These are phyloP conservation scores for Brenthis ino DNA, from an alignment of 2,888 invertebrate genomes.

Conservation along the genomic window DNA sequence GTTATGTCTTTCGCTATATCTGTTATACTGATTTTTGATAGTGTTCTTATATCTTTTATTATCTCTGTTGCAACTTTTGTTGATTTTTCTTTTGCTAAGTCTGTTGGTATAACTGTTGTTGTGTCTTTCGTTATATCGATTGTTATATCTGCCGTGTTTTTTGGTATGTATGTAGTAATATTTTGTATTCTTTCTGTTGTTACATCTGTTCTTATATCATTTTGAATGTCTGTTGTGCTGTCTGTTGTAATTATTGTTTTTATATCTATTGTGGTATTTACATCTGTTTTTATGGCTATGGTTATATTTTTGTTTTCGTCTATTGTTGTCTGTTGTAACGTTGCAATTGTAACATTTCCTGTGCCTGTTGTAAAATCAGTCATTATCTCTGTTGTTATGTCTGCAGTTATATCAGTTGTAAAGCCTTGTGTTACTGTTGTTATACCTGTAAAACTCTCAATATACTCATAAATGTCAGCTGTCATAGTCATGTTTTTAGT, in stretches of 20 bases:
- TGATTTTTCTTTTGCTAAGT: not conserved
- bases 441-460: conserved; percentile 2
- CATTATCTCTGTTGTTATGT: not conserved
- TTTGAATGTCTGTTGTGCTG: not conserved
- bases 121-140: not conserved
- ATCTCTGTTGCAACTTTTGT: not conserved
- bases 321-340: not conserved
- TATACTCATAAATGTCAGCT: not conserved
- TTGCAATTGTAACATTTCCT: not conserved
- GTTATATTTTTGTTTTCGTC: too few relatives aligned
- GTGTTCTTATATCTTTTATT: not conserved
- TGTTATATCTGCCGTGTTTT: not conserved
- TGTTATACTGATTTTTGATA: not conserved
- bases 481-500: conserved; percentile 2
- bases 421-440: not conserved
- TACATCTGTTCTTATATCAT: not conserved
- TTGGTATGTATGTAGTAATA: not conserved
- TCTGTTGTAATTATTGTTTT: not conserved
- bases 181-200: not conserved
- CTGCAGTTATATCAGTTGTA: not conserved
- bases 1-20: not conserved
- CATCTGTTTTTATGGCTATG: not conserved
- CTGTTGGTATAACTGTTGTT: not conserved
- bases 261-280: not conserved
- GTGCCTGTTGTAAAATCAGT: not conserved